A percentile compares a stretch with the other conserved stretches of the same genome.
phyloP scores from a whole-genome alignment of 2,797 vertebrate genomes.

The Crocidura indochinensis region DNA sequence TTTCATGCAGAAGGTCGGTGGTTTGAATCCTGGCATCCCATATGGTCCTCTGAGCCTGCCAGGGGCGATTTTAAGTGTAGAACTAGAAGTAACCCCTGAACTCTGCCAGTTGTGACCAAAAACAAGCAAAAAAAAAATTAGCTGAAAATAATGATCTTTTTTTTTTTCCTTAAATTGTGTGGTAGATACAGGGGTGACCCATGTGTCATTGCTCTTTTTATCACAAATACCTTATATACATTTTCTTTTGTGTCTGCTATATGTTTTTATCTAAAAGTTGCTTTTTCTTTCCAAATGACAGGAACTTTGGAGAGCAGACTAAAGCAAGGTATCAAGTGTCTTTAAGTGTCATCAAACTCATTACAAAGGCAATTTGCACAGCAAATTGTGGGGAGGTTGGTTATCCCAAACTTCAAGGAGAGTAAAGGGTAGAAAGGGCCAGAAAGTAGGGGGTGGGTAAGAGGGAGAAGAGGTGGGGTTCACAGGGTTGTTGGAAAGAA shows the following conservation, averaged over 20 bases:
- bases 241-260: not conserved
- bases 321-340: not conserved
- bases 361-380: not conserved
- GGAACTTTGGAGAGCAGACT: not conserved
- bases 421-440: not conserved
- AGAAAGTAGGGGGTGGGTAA: slow-evolving; percentile 3
- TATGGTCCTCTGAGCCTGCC: too few relatives aligned
- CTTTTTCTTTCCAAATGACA: not conserved
- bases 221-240: not conserved
- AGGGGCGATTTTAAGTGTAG: too few relatives aligned
- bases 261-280: not conserved
- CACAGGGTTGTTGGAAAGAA: too few relatives aligned
- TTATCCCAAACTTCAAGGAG: not conserved
- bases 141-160: too few relatives aligned
- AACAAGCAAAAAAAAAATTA: too few relatives aligned
- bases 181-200: not conserved
- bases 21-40: too few relatives aligned
- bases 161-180: not conserved
- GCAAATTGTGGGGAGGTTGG: not conserved
- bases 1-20: too few relatives aligned
- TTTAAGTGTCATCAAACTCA: not conserved
- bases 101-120: too few relatives aligned
- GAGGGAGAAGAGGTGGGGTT: too few relatives aligned
- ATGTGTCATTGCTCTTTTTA: not conserved
- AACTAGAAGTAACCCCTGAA: too few relatives aligned